Conservation (phyloP, 1,140 invertebrate species). For the Pogonognathellus flavescens region DNA sequence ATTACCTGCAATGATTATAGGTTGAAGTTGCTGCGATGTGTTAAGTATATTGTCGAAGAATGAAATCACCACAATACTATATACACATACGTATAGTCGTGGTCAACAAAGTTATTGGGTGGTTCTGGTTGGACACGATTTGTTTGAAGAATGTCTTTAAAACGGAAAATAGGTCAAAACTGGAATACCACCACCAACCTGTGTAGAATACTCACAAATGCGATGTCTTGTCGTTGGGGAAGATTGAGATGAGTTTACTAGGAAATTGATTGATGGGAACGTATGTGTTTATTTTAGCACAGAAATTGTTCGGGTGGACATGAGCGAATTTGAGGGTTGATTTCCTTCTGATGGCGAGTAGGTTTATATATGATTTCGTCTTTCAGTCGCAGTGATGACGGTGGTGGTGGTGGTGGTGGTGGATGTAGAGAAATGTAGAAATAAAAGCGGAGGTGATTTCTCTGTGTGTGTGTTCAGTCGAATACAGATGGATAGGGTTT, state of each 20-base stretch:
- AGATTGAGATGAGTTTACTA: background rate
- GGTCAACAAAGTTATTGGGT: background rate
- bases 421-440: background rate
- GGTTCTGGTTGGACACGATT: no score
- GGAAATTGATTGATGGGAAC: slow-evolving; percentile 9
- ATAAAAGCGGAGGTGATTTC: no score
- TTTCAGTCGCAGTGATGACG: background rate
- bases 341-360: background rate
- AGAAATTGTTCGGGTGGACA: slow-evolving; percentile 39
- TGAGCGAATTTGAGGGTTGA: slow-evolving; percentile 19
- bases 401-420: background rate
- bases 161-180: background rate
- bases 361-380: background rate
- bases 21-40: background rate
- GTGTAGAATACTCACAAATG: background rate
- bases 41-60: background rate
- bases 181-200: background rate
- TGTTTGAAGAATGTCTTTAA: background rate
- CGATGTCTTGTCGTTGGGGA: background rate
- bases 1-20: slow-evolving; percentile 28
- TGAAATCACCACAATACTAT: background rate
- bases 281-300: slow-evolving; percentile 28
- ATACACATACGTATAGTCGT: background rate
- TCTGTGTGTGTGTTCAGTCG: background rate
- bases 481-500: background rate